Evolutionary conservation across 2,888 invertebrate genomes (phyloP).

Genomic region (Epinotia brunnichana): DNA sequence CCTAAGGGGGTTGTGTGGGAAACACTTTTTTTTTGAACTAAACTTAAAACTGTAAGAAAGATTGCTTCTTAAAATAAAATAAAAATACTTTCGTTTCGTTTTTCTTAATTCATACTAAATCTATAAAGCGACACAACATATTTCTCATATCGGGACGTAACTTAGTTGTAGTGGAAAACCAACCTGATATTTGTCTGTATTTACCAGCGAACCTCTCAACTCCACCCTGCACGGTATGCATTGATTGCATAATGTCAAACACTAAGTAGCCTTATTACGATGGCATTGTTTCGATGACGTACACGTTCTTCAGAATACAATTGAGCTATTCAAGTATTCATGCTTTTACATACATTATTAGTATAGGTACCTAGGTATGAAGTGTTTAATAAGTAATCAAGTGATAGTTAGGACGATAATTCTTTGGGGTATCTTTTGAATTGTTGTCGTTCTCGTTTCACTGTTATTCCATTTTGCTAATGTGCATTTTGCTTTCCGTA

Average conservation of each 20-base stretch:
- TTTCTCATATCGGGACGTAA: background rate
- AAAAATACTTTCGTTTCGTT: too few species aligned
- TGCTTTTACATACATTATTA: background rate
- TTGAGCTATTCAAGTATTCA: background rate
- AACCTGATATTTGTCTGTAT: conserved; percentile 50
- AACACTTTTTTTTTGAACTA: too few species aligned
- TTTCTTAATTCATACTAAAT: background rate
- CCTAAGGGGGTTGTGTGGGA: too few species aligned
- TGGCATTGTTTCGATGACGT: background rate
- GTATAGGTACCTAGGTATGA: too few species aligned
- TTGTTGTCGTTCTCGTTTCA: background rate
- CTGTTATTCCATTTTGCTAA: background rate
- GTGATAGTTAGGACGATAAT: background rate
- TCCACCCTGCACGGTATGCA: conserved; percentile 38
- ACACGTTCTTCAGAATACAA: background rate
- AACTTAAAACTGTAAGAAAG: too few species aligned
- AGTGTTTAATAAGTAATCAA: background rate
- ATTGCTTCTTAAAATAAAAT: too few species aligned
- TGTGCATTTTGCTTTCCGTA: background rate
- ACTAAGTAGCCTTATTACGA: conserved; percentile 33
- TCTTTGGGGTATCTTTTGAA: background rate
- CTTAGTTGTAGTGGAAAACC: background rate
- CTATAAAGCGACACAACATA: background rate
- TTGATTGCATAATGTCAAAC: conserved; percentile 21
- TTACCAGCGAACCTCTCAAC: conserved; percentile 51